phyloP scores from a whole-genome alignment of 1,140 invertebrate genomes.

The Anoplophora glabripennis region DNA sequence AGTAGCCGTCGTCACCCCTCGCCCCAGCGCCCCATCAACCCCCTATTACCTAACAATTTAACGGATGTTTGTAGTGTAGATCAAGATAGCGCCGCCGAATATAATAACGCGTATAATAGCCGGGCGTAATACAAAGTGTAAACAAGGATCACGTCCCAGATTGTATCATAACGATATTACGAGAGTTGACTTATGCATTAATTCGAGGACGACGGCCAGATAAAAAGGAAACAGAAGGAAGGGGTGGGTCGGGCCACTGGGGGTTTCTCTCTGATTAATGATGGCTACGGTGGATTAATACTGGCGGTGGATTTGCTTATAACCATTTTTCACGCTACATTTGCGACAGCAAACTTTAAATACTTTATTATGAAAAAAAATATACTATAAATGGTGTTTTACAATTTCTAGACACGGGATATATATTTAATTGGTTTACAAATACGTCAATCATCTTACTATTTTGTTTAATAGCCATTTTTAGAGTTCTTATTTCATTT shows the following conservation, averaged over 20 bases:
- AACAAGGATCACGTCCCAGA: slow-evolving; percentile 4
- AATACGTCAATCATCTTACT: no score
- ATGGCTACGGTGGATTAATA: no score
- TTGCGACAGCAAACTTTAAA: no score
- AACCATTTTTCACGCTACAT: no score
- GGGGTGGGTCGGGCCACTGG: not conserved
- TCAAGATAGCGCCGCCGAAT: slow-evolving; percentile 20
- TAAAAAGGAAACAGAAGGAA: slow-evolving; percentile 12
- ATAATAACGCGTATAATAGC: slow-evolving; percentile 22
- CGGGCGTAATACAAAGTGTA: slow-evolving; percentile 18
- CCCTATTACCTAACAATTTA: slow-evolving; percentile 28
- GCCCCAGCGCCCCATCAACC: slow-evolving; percentile 11
- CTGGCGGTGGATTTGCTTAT: no score
- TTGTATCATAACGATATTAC: slow-evolving; percentile 12
- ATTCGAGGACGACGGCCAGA: slow-evolving; percentile 12
- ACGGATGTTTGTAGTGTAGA: slow-evolving; percentile 25
- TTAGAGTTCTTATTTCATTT: no score
- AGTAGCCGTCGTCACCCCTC: not conserved
- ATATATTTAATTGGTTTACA: no score
- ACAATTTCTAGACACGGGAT: no score
- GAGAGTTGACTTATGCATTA: slow-evolving; percentile 19
- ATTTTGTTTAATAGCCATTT: no score
- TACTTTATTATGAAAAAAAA: no score
- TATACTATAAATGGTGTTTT: no score
- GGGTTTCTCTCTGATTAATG: no score